Evolutionary conservation across 2,113 vertebrate genomes (phyloP).

Genomic region (Mustela lutreola): DNA sequence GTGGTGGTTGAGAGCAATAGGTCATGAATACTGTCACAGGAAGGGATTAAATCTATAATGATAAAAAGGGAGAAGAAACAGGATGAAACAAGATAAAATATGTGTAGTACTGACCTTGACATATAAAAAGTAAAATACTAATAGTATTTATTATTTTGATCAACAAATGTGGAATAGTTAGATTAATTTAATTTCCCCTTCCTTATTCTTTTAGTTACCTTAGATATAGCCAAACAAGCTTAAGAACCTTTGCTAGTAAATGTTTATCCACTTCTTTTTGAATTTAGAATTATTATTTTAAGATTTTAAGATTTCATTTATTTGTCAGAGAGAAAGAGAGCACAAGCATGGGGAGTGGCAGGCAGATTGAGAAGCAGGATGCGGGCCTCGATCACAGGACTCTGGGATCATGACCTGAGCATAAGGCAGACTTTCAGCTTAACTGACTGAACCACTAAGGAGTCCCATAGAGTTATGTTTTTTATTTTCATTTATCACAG

Average conservation of each 20-base stretch:
- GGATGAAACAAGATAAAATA: not conserved
- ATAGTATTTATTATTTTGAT: constrained; percentile 15
- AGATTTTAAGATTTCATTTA: not conserved
- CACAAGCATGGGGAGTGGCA: not conserved
- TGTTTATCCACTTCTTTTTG: not conserved
- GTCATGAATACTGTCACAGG: not conserved
- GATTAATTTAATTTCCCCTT: not conserved
- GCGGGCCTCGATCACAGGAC: not conserved
- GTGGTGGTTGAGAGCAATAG: not conserved
- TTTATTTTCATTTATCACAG: not conserved
- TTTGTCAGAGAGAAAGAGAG: not conserved
- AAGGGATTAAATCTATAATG: not conserved
- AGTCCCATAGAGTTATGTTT: not conserved
- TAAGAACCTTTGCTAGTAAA: not conserved
- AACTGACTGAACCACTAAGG: not conserved
- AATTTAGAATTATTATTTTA: not conserved
- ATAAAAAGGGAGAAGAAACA: not conserved
- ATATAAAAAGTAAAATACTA: not conserved
- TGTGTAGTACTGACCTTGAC: not conserved
- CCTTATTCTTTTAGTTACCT: not conserved
- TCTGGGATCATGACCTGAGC: not conserved
- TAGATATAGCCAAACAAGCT: not conserved
- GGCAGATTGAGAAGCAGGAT: not conserved
- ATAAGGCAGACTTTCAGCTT: not conserved
- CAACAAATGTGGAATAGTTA: not conserved